Base-by-base conservation (phyloP, 1,140 invertebrate species). In the Drosophila nigromelanica region DNA sequence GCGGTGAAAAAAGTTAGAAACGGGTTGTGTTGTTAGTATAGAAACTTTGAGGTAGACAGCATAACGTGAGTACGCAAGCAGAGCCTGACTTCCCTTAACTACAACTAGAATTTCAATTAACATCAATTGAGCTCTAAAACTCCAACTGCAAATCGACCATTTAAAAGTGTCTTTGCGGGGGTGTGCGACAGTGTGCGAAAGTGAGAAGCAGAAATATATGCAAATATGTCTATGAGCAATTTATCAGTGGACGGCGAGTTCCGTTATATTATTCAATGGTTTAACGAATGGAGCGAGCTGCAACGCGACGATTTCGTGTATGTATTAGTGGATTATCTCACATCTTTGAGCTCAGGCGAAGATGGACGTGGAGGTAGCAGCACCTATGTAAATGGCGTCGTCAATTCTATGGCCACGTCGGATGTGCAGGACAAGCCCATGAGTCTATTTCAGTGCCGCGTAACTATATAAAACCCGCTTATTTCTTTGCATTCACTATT, bases 231-330 rank as follows among this genome's bases (percentile, higher is more conserved):
- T 45, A 83, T 86, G 76, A 82, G 73, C 52, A 91, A 91, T 79
- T 73, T 92, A 73, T 90, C 86, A 60, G 72, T 89, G 39, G 95
- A 96, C 83, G 95, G 95, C 6, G 96, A 97, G 91, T 92, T 97
- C 55, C 93, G 95, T 51, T 97, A 97, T 90, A 92, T 97, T 58
- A 91, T 96, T 35, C 95, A 96, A 89, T 98, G 97, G 97, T 98
- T 98, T 91, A 93, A 94, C 80, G 96, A 97, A 90, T 98, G 97
- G 94, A 97, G 96, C 87, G 95, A 97, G 78, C 94, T 97, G 92
- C 97, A 98, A 91, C 93, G 96, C 56, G 94, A 94, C 67, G 97
- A 98, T 91, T 98, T 98, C 91, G 81, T 98, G 35, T 94, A 95
- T 18, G 94, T 97, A 56, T 92, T 98, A 12, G 92, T 96, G 39